phyloP scores from a whole-genome alignment of 2,888 invertebrate genomes.

The Octonoba sinensis region DNA sequence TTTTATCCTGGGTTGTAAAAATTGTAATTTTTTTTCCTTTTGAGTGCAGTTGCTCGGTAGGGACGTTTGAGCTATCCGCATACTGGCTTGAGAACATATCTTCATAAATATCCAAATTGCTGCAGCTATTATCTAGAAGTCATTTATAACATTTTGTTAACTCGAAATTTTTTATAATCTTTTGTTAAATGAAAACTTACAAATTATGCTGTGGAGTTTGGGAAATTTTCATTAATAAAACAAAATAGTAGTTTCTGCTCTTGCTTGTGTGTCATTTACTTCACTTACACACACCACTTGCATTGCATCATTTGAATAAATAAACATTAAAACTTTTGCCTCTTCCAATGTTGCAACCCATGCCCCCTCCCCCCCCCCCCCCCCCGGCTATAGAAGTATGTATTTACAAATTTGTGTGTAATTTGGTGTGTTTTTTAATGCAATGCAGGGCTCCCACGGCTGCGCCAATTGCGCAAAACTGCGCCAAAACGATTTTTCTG shows the following conservation, averaged over 20 bases:
- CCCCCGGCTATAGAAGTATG: no score
- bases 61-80: slow-evolving; percentile 53
- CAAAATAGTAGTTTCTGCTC: slow-evolving; percentile 63
- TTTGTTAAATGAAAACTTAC: slow-evolving; percentile 63
- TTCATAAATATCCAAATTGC: slow-evolving; percentile 62
- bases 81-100: slow-evolving; percentile 63
- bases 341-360: no score
- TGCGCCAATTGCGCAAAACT: no score
- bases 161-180: slow-evolving; percentile 64
- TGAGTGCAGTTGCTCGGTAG: slow-evolving; percentile 28
- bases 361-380: no score
- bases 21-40: slow-evolving; percentile 20
- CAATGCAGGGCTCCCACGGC: no score
- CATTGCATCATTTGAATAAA: no score
- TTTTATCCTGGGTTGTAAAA: slow-evolving; percentile 56
- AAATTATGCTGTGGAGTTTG: slow-evolving; percentile 65
- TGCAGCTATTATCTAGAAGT: slow-evolving; percentile 59
- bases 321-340: no score
- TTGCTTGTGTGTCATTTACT: slow-evolving; percentile 29
- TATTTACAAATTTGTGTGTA: no score
- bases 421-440: no score
- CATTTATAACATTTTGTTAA: slow-evolving; percentile 63
- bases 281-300: no score
- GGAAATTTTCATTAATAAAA: slow-evolving; percentile 65
- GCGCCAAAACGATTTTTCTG: no score